Base-by-base conservation (phyloP, 2,888 invertebrate species). In the Stratiomys singularior region DNA sequence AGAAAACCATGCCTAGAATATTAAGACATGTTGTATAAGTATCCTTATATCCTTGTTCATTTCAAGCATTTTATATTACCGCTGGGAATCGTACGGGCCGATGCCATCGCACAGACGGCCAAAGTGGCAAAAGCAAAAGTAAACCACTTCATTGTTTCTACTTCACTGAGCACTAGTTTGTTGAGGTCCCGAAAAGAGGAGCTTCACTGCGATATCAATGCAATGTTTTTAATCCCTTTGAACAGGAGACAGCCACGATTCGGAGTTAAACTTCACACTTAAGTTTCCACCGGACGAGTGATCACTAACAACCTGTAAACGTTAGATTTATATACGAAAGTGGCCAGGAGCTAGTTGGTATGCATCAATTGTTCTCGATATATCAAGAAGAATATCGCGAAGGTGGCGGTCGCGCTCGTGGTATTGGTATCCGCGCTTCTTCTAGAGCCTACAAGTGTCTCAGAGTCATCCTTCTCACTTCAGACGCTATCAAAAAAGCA, bases 211-310 rank as follows among this genome's bases (percentile, higher is more conserved):
- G 58, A 9, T 21, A 7, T 21, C 47, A 44, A 11, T 67, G 47
- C 46, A 28, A 18, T 37, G 46, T 18, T 69, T n/a, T 56, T 72
- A 15, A 56, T n/a, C 15, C 56, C 60, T 74, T 56, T 21, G 27
- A 37, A 46, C 52, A 56, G 58, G 72, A 72, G 56, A 11, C 27
- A 30, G 47, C 60, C 71, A 71, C 76, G 44, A 63, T 30, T 69
- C 84, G 86, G 86, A 86, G 86, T 87, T 86, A 87, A 86, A 86
- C 86, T 86, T 86, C 82, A 83, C 85, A 83, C 84, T 84, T 83
- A 86, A 87, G 86, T 86, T 86, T 86, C 87, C 86, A 86, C 86
- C 86, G 84, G 85, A 84, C 85, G 85, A 86, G 84, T 86, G 87
- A 86, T 87, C 84, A 82, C 84, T 83, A 82, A 72, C 77, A 82